These are phyloP conservation scores for Camarhynchus parvulus DNA, from an alignment of 2,113 vertebrate species.

Conservation along the genomic window DNA sequence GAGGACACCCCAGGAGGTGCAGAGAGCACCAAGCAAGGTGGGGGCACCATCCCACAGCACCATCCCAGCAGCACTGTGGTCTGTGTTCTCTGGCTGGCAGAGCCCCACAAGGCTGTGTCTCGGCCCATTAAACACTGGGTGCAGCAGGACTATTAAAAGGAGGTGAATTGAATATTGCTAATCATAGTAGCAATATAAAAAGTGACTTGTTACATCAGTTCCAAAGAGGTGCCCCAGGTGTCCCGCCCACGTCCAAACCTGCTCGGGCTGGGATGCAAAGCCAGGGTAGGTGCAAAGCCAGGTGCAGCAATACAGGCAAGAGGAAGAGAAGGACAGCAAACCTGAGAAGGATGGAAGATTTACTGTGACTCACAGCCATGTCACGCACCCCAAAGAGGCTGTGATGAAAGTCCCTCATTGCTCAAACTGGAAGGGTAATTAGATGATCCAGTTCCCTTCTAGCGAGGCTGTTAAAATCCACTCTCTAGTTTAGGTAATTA, in stretches of 20 bases:
- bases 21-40: background rate
- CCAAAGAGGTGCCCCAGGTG: background rate
- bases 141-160: background rate
- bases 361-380: background rate
- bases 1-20: background rate
- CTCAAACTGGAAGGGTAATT: constrained; percentile 22
- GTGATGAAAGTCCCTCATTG: constrained; percentile 29
- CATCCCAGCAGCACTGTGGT: accelerated
- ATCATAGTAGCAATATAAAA: background rate
- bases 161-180: background rate
- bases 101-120: accelerated
- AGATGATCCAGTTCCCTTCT: constrained; percentile 8
- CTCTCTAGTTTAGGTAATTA: background rate
- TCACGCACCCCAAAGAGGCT: background rate
- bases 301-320: accelerated
- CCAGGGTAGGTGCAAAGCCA: background rate
- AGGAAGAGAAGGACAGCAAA: background rate
- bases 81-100: background rate
- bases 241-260: accelerated
- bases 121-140: background rate
- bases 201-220: background rate
- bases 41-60: background rate
- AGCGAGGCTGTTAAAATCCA: background rate
- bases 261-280: background rate
- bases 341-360: background rate